A percentile compares a stretch with the other conserved stretches of the same genome.
Evolutionary conservation across 53 echinoderm and acorn worm species (phyloP).

Genomic region (Crossaster papposus): DNA sequence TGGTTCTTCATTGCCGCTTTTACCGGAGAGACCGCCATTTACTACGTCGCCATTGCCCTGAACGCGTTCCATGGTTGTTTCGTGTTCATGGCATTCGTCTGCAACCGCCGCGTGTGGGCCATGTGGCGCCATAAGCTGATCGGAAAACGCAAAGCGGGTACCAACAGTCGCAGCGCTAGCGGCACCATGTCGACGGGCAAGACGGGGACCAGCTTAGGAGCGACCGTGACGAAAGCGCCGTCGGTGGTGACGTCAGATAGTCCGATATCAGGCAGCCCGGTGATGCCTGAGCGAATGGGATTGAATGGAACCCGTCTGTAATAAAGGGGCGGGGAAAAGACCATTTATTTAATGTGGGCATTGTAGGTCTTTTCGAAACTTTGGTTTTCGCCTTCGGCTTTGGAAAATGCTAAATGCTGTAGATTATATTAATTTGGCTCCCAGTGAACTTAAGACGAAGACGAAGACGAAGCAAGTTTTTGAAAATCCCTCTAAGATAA

Average conservation of each 20-base stretch:
- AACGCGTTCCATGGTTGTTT: slow-evolving; percentile 55
- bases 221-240: slow-evolving; percentile 15
- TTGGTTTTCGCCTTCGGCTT: too few relatives aligned
- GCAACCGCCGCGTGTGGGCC: slow-evolving; percentile 43
- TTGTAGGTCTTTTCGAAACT: too few relatives aligned
- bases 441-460: too few relatives aligned
- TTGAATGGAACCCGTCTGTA: slow-evolving; percentile 46
- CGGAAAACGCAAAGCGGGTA: neutral
- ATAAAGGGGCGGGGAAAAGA: neutral
- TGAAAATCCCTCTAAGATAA: too few relatives aligned
- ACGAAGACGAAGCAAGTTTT: too few relatives aligned
- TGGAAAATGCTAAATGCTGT: too few relatives aligned
- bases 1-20: slow-evolving; percentile 49
- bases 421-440: too few relatives aligned
- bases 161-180: neutral
- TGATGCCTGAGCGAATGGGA: neutral
- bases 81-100: slow-evolving; percentile 48
- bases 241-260: slow-evolving; percentile 16
- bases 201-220: neutral
- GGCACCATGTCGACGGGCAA: neutral
- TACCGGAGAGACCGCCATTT: slow-evolving; percentile 31
- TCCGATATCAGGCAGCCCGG: slow-evolving; percentile 1
- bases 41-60: slow-evolving; percentile 34
- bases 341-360: neutral
- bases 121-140: slow-evolving; percentile 40